Conservation (phyloP, 2,888 invertebrate species). For the Carabus problematicus region DNA sequence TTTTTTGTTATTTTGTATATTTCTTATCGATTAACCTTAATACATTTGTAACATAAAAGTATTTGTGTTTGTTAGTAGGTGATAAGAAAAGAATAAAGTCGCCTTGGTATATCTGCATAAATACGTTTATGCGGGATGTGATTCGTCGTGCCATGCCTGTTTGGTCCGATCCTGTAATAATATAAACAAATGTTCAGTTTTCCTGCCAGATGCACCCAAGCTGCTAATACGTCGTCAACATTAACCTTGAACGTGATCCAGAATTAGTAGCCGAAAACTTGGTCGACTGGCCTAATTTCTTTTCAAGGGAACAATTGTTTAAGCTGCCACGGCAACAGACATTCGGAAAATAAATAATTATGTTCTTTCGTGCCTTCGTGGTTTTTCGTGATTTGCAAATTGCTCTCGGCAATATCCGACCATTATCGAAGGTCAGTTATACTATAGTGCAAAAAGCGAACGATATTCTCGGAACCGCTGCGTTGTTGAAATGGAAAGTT, state of each 20-base stretch:
- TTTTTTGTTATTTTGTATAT: too few relatives aligned
- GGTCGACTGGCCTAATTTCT: neutral
- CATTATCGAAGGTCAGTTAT: conserved; percentile 37
- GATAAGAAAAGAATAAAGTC: too few relatives aligned
- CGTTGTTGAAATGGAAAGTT: conserved; percentile 10
- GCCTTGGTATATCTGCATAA: too few relatives aligned
- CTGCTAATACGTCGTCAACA: neutral
- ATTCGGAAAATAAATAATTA: conserved; percentile 9
- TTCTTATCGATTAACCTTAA: too few relatives aligned
- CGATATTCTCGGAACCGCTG: neutral
- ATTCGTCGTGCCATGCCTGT: too few relatives aligned
- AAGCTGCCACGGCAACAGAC: neutral
- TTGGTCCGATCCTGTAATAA: too few relatives aligned
- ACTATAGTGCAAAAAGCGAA: conserved; percentile 2
- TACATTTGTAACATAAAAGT: too few relatives aligned
- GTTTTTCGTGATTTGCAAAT: conserved; percentile 22
- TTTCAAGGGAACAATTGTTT: neutral
- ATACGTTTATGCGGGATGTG: too few relatives aligned
- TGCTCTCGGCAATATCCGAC: conserved; percentile 23
- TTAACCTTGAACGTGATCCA: conserved; percentile 14
- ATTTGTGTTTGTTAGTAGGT: too few relatives aligned
- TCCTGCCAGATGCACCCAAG: too few relatives aligned
- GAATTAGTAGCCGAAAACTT: conserved; percentile 5
- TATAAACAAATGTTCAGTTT: too few relatives aligned
- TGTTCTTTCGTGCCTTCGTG: conserved; percentile 5